Base-by-base conservation (phyloP, 2,888 invertebrate species). In the Morpho achilles region DNA sequence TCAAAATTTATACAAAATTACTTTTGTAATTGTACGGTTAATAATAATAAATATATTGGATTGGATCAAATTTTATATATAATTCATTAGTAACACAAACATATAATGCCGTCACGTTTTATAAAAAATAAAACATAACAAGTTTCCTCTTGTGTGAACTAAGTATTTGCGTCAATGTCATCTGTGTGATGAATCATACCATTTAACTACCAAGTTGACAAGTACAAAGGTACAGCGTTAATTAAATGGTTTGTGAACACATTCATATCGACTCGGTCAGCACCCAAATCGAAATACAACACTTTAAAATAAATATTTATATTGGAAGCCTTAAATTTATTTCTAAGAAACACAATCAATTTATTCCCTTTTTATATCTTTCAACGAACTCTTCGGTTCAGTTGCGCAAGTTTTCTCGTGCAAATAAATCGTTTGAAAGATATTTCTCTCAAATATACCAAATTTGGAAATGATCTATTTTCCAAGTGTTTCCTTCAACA, bases 111-210 rank as follows among this genome's bases (percentile, higher is more conserved):
- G 55, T 49, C 55, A 58, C 45, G 44, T 53, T 52, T 43, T 52
- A 32, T 50, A 41, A 39, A 60, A 53, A 55, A 60, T 57, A 57
- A 47, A 53, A 45, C 50, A 41, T 50, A 44, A 54, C 43, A 53
- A 56, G 53, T 53, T 63, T 60, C 62, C 63, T 63, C 46, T 55
- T 58, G 56, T 32, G 32, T 32, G 46, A 50, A 46, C 23, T 53
- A 56, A 59, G 54, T 61, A 54, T 64, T 62, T 60, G 54, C 62
- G 56, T 64, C 64, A 64, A 56, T 52, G 60, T 56, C 58, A 60
- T 64, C 58, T 50, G 39, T 56, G 46, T 50, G 49, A 56, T 64
- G 64, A 64, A 42, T 64, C 64, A 64, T 59, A 39, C 32, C 8
- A 43, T 60, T 59, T 49, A 44, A 53, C 42, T 56, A 56, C 53